phyloP scores from a whole-genome alignment of 2,888 invertebrate species.

The Agrilus mali region DNA sequence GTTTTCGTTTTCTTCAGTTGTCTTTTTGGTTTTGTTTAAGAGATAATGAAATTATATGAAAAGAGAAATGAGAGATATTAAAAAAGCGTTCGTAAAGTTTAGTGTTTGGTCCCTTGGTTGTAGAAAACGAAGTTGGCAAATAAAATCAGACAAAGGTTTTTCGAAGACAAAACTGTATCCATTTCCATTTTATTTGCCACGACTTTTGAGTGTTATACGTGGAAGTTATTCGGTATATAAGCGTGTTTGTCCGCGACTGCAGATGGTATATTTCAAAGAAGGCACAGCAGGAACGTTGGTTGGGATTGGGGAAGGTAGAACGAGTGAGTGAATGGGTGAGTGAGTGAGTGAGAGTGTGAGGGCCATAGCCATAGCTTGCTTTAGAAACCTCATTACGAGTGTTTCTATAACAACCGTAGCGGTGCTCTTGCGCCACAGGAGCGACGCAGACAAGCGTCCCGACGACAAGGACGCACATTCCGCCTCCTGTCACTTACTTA shows the following conservation, averaged over 20 bases:
- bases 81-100: too few relatives aligned
- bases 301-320: conserved; percentile 10
- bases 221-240: conserved; percentile 11
- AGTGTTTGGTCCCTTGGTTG: too few relatives aligned
- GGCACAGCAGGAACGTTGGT: conserved; percentile 1
- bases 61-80: too few relatives aligned
- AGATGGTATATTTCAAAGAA: conserved; percentile 17
- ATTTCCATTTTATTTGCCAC: too few relatives aligned
- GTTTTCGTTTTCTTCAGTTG: too few relatives aligned
- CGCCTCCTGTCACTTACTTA: conserved; percentile 20
- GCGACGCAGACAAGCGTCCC: conserved; percentile 14
- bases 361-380: conserved; percentile 1
- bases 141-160: too few relatives aligned
- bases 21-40: too few relatives aligned
- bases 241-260: conserved; percentile 15
- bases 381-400: conserved; percentile 25
- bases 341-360: too few relatives aligned
- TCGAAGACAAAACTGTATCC: too few relatives aligned
- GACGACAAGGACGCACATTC: conserved; percentile 15
- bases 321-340: too few relatives aligned
- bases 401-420: conserved; percentile 25
- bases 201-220: conserved; percentile 13
- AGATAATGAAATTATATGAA: too few relatives aligned
- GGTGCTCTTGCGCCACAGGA: conserved; percentile 21
- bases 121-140: too few relatives aligned